These are phyloP conservation scores for Malurus cyaneus DNA, from an alignment of 2,113 vertebrate genomes.

Conservation along the genomic window DNA sequence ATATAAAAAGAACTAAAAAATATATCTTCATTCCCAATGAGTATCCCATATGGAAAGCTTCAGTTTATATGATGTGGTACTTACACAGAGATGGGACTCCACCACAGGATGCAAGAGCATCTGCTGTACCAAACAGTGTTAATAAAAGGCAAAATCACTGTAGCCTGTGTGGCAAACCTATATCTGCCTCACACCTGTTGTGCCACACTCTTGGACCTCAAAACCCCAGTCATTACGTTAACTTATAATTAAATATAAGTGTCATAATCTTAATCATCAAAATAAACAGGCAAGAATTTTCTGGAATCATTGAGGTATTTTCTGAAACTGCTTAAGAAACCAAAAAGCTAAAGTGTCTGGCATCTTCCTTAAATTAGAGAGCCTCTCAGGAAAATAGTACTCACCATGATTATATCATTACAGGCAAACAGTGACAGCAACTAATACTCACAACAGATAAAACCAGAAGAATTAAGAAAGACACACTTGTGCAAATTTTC, in stretches of 20 bases:
- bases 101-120: neutral
- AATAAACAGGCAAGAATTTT: neutral
- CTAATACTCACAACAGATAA: neutral
- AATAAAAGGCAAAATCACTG: neutral
- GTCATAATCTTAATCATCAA: neutral
- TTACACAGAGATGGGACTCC: neutral
- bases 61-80: accelerated
- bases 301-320: neutral
- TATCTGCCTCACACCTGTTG: neutral
- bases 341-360: neutral
- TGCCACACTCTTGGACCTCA: neutral
- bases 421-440: neutral
- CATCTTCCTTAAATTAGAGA: neutral
- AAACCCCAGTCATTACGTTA: accelerated
- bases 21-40: accelerated
- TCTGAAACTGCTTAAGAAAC: neutral
- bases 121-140: neutral
- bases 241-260: neutral
- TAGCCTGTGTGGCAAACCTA: accelerated
- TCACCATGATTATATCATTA: neutral
- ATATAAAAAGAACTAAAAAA: neutral
- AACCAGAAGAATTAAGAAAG: neutral
- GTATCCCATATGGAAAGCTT: neutral
- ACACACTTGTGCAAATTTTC: neutral
- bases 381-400: neutral